Base-by-base conservation (phyloP, 2,113 vertebrate genomes). In the Taurulus bubalis region DNA sequence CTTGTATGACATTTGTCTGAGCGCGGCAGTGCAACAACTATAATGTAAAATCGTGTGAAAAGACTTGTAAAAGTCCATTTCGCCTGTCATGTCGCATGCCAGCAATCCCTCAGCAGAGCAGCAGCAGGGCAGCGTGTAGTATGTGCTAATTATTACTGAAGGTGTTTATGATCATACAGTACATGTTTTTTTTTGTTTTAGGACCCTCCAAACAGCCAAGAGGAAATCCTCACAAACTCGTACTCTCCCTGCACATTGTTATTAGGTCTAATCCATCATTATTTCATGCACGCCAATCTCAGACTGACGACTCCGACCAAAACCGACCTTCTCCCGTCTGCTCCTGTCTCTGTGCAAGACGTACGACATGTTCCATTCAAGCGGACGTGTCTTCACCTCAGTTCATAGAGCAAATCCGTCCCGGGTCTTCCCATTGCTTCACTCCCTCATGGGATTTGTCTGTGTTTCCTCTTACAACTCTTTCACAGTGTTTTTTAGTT, bases 211-310 rank as follows among this genome's bases (percentile, higher is more conserved):
- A 49, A 15, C 47, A 58, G 24, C 30, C 20, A n/a, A 40, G 30
- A 49, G 42, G 63, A 76, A 71, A 67, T 55, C 34, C 34, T 42
- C 32, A 30, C 24, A 56, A 40, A 55, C 65, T 68, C 55, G 8
- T 32, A 20, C 40, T 40, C 47, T 70, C 24, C 34, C 30, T 32
- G 36, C 51, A 73, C 60, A 30, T 38, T 49, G 51, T 76, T 62
- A 76, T 71, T 79, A 79, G 14, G 10, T 66, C 22, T 47, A 62
- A 79, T 79, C 64, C 65, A 14, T 70, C 6, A 62, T 79, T 64
- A 79, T 80, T 80, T 83, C 60, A 75, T 58, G 30, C 38, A 64
- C 10, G 14, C 38, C 78, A 59, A 75, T 60, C 34, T 32, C 30
- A 2, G 30, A 32, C 30, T 32, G 30, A 32, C 30, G 4, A 32